Evolutionary conservation across 2,888 invertebrate species (phyloP).

Genomic region (Mythimna vitellina): DNA sequence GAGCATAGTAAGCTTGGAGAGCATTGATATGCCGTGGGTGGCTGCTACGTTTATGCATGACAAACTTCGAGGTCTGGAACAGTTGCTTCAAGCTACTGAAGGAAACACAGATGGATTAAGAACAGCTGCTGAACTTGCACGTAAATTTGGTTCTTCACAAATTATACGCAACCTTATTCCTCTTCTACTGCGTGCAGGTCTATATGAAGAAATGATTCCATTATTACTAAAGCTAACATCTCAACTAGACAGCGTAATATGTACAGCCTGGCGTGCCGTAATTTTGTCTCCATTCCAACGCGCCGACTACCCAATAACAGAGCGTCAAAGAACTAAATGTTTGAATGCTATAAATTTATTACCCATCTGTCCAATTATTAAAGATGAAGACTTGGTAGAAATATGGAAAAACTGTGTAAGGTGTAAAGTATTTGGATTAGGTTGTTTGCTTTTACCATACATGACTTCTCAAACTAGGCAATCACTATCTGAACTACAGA

Average conservation of each 20-base stretch:
- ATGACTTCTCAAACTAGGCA: conserved; percentile 82
- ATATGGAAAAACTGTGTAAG: conserved; percentile 88
- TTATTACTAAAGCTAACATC: conserved; percentile 79
- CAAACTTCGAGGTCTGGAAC: conserved; percentile 82
- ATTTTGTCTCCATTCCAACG: conserved; percentile 85
- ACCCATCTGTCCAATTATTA: conserved; percentile 84
- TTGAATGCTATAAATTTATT: conserved; percentile 84
- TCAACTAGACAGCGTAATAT: conserved; percentile 79
- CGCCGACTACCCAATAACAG: conserved; percentile 88
- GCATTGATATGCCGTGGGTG: conserved; percentile 87
- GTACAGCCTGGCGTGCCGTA: conserved; percentile 84
- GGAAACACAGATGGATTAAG: conserved; percentile 80
- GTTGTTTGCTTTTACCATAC: conserved; percentile 86
- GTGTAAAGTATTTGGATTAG: conserved; percentile 84
- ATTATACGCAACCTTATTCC: conserved; percentile 78
- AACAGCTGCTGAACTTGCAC: conserved; percentile 79
- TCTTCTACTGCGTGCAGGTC: conserved; percentile 75
- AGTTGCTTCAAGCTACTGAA: conserved; percentile 79
- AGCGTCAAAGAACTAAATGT: conserved; percentile 84
- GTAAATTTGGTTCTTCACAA: conserved; percentile 78
- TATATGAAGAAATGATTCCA: conserved; percentile 84
- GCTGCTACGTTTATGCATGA: conserved; percentile 84
- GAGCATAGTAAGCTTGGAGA: conserved; percentile 83
- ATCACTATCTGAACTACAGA: conserved; percentile 81
- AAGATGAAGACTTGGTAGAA: conserved; percentile 85